Conservation (phyloP, 2,888 invertebrate species). For the Lampropteryx suffumata region DNA sequence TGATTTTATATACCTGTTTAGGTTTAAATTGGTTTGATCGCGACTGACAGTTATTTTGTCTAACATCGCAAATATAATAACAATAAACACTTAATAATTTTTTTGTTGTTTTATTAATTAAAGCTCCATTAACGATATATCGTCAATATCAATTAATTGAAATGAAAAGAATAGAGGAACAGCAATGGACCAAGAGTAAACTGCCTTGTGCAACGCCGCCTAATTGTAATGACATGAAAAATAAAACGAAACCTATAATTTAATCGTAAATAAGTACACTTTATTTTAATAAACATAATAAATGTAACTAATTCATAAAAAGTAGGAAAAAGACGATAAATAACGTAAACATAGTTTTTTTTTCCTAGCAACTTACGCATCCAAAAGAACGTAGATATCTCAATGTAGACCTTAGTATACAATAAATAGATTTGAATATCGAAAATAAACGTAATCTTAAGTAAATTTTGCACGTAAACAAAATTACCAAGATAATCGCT, state of each 20-base stretch:
- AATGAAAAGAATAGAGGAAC: too few species aligned
- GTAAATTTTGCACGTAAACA: constrained; percentile 75
- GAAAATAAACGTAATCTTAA: constrained; percentile 65
- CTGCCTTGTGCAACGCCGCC: too few species aligned
- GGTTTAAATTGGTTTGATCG: constrained; percentile 5
- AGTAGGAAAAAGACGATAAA: neutral
- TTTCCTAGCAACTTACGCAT: constrained; percentile 11
- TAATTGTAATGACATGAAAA: neutral
- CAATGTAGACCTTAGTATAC: constrained; percentile 15
- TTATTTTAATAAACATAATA: constrained; percentile 29
- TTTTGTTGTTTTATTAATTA: too few species aligned
- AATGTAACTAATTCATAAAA: constrained; percentile 2
- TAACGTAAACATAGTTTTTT: neutral
- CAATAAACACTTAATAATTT: too few species aligned
- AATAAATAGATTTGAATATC: constrained; percentile 28
- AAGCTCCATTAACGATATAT: too few species aligned
- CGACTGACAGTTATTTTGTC: too few species aligned
- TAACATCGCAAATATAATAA: too few species aligned
- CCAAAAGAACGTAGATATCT: constrained; percentile 13
- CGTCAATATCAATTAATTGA: too few species aligned
- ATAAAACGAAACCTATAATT: neutral
- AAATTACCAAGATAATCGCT: constrained; percentile 75
- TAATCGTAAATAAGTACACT: constrained; percentile 32
- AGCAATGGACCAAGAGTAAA: too few species aligned
- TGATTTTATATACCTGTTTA: constrained; percentile 8